Evolutionary conservation across 1,140 invertebrate genomes (phyloP), one percentile per base, ranked within the genome.

Genomic region (Acromyrmex echinatior): DNA sequence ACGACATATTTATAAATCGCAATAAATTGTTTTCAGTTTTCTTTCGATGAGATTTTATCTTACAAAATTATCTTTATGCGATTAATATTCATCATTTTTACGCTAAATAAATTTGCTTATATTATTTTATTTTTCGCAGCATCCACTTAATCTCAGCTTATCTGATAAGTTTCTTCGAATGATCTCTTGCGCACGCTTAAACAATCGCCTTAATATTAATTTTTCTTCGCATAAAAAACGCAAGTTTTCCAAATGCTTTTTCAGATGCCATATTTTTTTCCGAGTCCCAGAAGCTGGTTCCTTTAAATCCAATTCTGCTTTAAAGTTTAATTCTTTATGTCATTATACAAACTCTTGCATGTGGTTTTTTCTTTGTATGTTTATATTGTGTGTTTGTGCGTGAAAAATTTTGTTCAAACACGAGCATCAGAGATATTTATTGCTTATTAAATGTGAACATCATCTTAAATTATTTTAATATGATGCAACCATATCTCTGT

Each of bases 211-310:
- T 31, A n/a, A 77, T 62, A 78, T 58, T 79, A 76, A 31, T 31
- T 60, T 58, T 60, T 9, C 16, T 63, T 60, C 0, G 51, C 45
- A 45, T 76, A 39, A 39, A 16, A 21, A 65, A 87, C 68, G n/a
- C n/a, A 76, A 53, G 0, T 80, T 76, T 88, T 66, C 12, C 21
- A 7, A 12, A 28, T 53, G 18, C 12, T 80, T 18, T 70, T 45
- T 62, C 35, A 39, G 10, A 81, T 56, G 1, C n/a, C 14, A 71
- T 66, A 51, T 45, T 71, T 39, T 2, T 60, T 35, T 56, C 28
- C 51, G 3, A 76, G 1, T 53, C 39, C 7, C 70, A 79, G 88
- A 90, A 90, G 86, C 89, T 90, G 89, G 86, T 51, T 35, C 76
- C 60, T 84, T 65, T n/a, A 18, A 58, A 56, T 16, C 51, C 60